Evolutionary conservation across 2,113 vertebrate genomes (phyloP), one percentile per base, ranked within the genome.

Genomic region (Zosterops japonicus): DNA sequence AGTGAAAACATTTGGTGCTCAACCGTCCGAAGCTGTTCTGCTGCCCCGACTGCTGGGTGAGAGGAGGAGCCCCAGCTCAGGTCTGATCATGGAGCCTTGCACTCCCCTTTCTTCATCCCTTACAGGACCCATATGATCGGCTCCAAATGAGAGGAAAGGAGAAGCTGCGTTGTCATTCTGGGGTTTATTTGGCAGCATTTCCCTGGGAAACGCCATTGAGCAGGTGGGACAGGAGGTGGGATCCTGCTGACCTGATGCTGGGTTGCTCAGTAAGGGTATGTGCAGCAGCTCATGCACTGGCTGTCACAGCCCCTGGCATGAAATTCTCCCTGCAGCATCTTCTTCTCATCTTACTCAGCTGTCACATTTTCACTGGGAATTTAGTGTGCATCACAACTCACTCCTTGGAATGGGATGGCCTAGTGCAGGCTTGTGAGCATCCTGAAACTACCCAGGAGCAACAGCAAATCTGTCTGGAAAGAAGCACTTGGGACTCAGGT

Each of bases 11-110:
- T 36, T 91, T 28, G 81, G 83, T 69, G 53, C 65, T 64, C 63
- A 11, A 49, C 80, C 3, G 21, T 87, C 8, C 7, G 2, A 41
- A 56, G 86, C 68, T 36, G 49, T 6, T 28, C 36, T 29, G 33
- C 47, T 2, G 29, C 64, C 65, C 56, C 1, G 17, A 7, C 12
- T 23, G 52, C 41, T 0, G 6, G 70, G 50, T 0, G 14, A 41
- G 65, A 0, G 0, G 24, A 18, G 59, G 70, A 80, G 31, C 55
- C 46, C 29, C 7, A 11, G 41, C 42, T 12, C 23, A 19, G 23
- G 1, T 3, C 42, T 0, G 6, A 15, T 12, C 6, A 1, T 3
- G 12, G 16, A 1, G 6, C 49, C 41, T 57, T 5, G 0, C 0
- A 0, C 28, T 44, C 8, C 3, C 6, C 8, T 57, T 23, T 8